A percentile compares a stretch with the other conserved stretches of the same genome.
Evolutionary conservation across 2,113 vertebrate species (phyloP).

Genomic region (Indicator indicator): DNA sequence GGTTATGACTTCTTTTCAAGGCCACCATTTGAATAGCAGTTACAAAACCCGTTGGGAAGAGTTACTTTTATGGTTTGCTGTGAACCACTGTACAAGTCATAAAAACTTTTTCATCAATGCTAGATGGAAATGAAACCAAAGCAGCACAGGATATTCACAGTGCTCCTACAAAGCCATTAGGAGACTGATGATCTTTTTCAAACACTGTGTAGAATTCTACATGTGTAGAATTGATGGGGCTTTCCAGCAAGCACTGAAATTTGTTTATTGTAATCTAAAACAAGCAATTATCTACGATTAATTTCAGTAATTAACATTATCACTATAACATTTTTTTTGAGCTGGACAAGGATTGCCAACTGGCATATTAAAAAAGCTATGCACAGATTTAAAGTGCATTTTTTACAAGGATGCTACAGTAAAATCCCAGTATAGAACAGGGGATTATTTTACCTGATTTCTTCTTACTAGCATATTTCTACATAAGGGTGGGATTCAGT

Average conservation of each 20-base stretch:
- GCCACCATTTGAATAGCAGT: background rate
- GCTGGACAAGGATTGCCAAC: background rate
- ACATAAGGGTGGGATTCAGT: background rate
- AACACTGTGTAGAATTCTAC: background rate
- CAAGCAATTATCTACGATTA: background rate
- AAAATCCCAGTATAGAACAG: background rate
- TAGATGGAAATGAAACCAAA: background rate
- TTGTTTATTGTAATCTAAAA: background rate
- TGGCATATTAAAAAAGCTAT: background rate
- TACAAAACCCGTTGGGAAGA: background rate
- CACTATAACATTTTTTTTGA: background rate
- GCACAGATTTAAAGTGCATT: background rate
- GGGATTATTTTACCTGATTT: background rate
- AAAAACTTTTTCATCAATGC: background rate
- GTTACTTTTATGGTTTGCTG: background rate
- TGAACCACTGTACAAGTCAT: background rate
- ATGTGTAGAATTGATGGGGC: background rate
- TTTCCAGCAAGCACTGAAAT: background rate
- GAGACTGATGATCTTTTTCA: background rate
- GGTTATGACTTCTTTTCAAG: background rate
- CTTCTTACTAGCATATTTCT: background rate
- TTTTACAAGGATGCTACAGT: background rate
- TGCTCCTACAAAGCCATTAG: background rate
- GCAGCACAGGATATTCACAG: background rate
- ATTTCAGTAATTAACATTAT: background rate